Evolutionary conservation across 1,140 invertebrate species (phyloP).

Genomic region (Coelopa frigida): DNA sequence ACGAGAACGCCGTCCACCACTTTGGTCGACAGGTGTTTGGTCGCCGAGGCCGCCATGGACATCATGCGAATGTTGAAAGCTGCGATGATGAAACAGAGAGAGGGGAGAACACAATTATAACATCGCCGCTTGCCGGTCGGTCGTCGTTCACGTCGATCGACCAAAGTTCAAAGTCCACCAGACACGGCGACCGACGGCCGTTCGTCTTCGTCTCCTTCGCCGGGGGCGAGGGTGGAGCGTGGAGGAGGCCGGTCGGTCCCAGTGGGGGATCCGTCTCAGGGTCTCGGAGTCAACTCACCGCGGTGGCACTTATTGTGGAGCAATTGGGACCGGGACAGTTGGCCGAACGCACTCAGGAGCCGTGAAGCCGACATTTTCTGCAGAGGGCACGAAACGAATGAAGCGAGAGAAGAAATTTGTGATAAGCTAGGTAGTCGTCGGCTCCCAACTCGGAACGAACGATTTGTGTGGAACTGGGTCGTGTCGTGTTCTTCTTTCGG

Average conservation of each 20-base stretch:
- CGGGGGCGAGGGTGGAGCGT: neutral
- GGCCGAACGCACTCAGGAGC: slow-evolving; percentile 35
- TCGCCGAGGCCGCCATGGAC: slow-evolving; percentile 18
- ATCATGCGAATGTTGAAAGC: slow-evolving; percentile 23
- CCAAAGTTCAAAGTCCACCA: slow-evolving; percentile 40
- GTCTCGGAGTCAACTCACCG: slow-evolving; percentile 21
- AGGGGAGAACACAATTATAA: neutral
- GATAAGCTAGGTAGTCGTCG: too few species aligned
- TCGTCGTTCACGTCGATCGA: too few species aligned
- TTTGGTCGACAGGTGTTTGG: slow-evolving; percentile 48
- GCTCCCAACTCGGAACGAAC: too few species aligned
- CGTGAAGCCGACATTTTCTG: slow-evolving; percentile 28
- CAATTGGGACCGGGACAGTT: slow-evolving; percentile 32
- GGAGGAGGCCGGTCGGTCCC: neutral
- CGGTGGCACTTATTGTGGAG: slow-evolving; percentile 29
- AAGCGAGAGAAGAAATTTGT: too few species aligned
- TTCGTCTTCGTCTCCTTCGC: neutral
- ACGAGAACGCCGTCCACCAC: slow-evolving; percentile 82
- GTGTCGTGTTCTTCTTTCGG: too few species aligned
- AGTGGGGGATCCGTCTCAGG: neutral
- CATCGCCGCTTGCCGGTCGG: too few species aligned
- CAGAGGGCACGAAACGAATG: neutral
- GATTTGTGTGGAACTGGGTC: too few species aligned
- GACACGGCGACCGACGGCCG: neutral
- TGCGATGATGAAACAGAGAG: slow-evolving; percentile 17